Evolutionary conservation across 2,888 invertebrate genomes (phyloP), one percentile per base, ranked within the genome.

Genomic region (Trichopoda pennipes): DNA sequence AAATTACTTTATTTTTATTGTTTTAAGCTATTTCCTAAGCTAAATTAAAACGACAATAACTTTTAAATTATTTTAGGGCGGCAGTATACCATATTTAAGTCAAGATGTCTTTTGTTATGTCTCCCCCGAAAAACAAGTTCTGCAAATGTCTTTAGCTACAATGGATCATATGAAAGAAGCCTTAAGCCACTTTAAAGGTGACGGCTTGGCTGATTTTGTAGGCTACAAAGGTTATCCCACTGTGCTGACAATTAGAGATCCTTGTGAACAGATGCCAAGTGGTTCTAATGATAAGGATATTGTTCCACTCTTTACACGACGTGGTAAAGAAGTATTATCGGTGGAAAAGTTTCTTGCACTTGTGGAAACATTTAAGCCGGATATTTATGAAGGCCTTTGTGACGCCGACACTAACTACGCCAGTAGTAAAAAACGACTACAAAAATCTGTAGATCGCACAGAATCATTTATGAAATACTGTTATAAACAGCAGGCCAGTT

Each of bases 61-160:
- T 63, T 56, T 38, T 21, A 8, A 53, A 87, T 92, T 72, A 63
- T 87, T 92, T 73, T 90, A 96, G 95, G 94, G 95, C 85, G 98
- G 96, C 58, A 95, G 95, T 90, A 93, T 97, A 61, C 96, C 97
- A 0, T 95, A 97, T 90, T 91, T 98, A 23, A 96, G 95, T 0
- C 93, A 94, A 83, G 96, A 96, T 91, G 95, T 95, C 0, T 93
- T 96, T 68, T 92, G 94, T 84, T 92, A 93, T 89, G 92, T 96
- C 8, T 94, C 93, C 56, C 87, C 91, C 21, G 93, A 89, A 23
- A 76, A 93, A 1, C 93, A 94, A 79, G 90, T 95, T 1, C 90
- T 97, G 21, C 94, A 95, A 89, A 92, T 96, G 79, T 95, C 96
- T 0, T 88, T 98, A 35, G 93, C 94, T 16, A 94, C 94, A 80